Conservation (phyloP, 2,113 vertebrate species). For the Lasiurus borealis region DNA sequence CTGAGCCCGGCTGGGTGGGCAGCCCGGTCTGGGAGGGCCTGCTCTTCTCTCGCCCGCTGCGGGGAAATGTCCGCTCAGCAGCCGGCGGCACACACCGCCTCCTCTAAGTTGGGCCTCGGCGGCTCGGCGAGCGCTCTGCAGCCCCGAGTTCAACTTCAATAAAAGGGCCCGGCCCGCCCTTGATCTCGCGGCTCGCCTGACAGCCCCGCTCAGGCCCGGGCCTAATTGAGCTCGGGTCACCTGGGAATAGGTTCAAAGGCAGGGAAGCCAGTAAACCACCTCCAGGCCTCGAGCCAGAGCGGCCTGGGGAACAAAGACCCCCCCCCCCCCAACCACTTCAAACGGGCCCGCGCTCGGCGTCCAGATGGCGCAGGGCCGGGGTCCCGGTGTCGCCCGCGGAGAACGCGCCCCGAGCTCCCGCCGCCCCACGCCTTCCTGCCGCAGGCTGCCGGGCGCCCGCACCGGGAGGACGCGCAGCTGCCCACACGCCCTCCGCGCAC, state of each 20-base stretch:
- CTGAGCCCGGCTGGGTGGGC: fast-evolving
- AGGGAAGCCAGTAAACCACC: slow-evolving; percentile 77
- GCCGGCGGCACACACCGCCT: fast-evolving
- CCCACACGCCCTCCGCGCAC: background rate
- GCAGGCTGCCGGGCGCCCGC: background rate
- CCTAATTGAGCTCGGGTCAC: slow-evolving; percentile 77
- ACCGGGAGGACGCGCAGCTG: background rate
- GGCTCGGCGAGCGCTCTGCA: background rate
- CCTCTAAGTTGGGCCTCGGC: background rate
- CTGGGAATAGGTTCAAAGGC: slow-evolving; percentile 83
- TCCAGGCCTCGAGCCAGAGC: slow-evolving; percentile 76
- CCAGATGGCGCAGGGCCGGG: slow-evolving; percentile 69
- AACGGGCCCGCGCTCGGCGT: slow-evolving; percentile 50
- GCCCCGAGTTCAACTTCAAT: slow-evolving; percentile 54
- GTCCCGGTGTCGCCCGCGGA: background rate
- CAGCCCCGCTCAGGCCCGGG: slow-evolving; percentile 31
- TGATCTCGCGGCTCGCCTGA: slow-evolving; percentile 59
- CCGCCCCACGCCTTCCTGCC: background rate
- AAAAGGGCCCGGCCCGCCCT: slow-evolving; percentile 41
- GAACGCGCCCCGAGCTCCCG: background rate
- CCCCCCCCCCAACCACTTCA: slow-evolving; percentile 72
- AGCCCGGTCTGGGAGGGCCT: background rate
- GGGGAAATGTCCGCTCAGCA: background rate
- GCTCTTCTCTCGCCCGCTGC: fast-evolving
- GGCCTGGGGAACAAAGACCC: slow-evolving; percentile 76